Percentiles rank a stretch among this genome's conserved stretches.
phyloP scores from a whole-genome alignment of 1,140 invertebrate genomes.

The Scaptodrosophila lebanonensis region DNA sequence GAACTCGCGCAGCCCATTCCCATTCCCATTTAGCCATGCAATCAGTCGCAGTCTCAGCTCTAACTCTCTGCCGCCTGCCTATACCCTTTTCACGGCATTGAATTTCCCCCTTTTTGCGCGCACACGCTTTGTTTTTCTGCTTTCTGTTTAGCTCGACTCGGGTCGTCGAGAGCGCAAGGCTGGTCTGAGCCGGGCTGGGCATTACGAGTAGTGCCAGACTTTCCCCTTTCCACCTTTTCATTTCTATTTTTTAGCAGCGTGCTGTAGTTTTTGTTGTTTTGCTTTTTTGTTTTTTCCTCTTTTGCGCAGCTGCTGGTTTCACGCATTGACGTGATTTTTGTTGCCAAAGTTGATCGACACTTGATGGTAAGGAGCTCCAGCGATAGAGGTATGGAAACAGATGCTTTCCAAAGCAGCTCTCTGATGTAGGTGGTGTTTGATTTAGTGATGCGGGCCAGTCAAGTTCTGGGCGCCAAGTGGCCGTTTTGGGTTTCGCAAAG shows the following conservation, averaged over 20 bases:
- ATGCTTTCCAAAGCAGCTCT: slow-evolving; percentile 21
- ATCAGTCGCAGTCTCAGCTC: slow-evolving; percentile 6
- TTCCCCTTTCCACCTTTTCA: slow-evolving; percentile 1
- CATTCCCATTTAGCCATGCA: slow-evolving; percentile 9
- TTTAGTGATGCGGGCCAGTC: slow-evolving; percentile 7
- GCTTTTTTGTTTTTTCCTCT: neutral
- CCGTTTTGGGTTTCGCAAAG: slow-evolving; percentile 28
- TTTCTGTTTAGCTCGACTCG: slow-evolving; percentile 38
- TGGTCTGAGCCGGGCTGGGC: too few relatives aligned
- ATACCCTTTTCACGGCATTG: slow-evolving; percentile 72
- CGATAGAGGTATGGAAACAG: too few relatives aligned
- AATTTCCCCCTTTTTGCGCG: slow-evolving; percentile 56
- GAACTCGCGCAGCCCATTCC: slow-evolving; percentile 48
- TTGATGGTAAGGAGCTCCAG: too few relatives aligned
- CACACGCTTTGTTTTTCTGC: slow-evolving; percentile 50
- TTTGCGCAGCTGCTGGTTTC: slow-evolving; percentile 52
- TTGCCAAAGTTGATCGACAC: slow-evolving; percentile 48
- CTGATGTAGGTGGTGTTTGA: slow-evolving; percentile 50
- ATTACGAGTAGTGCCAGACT: too few relatives aligned
- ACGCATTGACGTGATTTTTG: slow-evolving; percentile 15
- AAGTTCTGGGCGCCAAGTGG: slow-evolving; percentile 27
- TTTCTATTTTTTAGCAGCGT: slow-evolving; percentile 42
- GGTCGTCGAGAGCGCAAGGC: too few relatives aligned
- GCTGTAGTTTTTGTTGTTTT: slow-evolving; percentile 30
- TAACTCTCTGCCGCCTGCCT: slow-evolving; percentile 14